Percentiles rank a stretch among this genome's conserved stretches.
Conservation (phyloP, 2,888 invertebrate genomes). For the Sceliomorpha sp. region DNA sequence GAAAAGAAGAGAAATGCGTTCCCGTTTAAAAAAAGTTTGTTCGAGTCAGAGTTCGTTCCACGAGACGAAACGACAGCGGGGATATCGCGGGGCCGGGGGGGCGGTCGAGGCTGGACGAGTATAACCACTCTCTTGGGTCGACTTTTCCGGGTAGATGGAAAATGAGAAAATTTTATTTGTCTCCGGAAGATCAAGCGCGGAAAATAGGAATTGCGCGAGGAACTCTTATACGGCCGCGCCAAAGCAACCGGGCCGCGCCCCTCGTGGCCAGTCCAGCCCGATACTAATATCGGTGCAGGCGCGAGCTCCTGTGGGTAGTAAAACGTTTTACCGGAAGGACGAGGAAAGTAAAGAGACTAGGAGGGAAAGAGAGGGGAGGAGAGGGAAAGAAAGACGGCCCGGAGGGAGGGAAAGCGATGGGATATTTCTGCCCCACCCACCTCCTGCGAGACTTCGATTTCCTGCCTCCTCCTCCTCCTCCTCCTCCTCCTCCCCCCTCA, state of each 20-base stretch:
- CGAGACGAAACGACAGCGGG: constrained; percentile 14
- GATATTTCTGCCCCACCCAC: constrained; percentile 35
- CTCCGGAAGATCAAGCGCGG: constrained; percentile 64
- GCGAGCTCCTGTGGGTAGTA: constrained; percentile 57
- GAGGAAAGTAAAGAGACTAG: constrained; percentile 37
- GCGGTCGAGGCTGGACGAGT: constrained; percentile 14
- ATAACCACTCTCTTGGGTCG: constrained; percentile 62
- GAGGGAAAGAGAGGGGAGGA: constrained; percentile 46
- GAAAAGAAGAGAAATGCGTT: constrained; percentile 66
- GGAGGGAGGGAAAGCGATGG: constrained; percentile 27
- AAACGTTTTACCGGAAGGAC: constrained; percentile 59
- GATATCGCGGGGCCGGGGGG: constrained; percentile 5
- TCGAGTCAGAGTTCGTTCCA: constrained; percentile 34
- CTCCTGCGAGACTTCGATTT: constrained; percentile 49
- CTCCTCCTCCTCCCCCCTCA: too few relatives aligned
- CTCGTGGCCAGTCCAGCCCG: constrained; percentile 63
- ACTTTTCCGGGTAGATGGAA: constrained; percentile 65
- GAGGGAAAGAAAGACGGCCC: constrained; percentile 22
- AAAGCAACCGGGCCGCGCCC: too few relatives aligned
- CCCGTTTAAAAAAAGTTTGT: constrained; percentile 58
- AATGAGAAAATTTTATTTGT: constrained; percentile 76
- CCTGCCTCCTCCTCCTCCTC: constrained; percentile 26
- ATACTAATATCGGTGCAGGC: constrained; percentile 65
- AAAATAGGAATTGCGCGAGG: constrained; percentile 68
- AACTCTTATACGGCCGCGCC: constrained; percentile 58